Evolutionary conservation across 2,113 vertebrate species (phyloP).

Genomic region (Ceuthmochares aereus): DNA sequence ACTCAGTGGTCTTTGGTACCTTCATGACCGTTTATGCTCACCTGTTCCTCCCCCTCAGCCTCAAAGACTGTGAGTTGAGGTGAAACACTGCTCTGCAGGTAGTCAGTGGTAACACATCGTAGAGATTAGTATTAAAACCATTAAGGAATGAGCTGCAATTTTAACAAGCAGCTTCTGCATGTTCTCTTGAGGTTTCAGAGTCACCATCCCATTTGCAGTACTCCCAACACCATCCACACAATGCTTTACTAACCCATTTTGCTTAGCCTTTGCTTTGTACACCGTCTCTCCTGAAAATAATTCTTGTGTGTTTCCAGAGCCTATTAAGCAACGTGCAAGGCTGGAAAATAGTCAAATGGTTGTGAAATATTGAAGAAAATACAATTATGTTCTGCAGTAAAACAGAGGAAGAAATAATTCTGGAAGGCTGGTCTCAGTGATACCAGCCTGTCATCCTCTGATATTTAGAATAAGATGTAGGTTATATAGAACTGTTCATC

Average conservation of each 20-base stretch:
- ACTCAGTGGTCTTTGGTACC: conserved; percentile 39
- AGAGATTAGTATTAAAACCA: conserved; percentile 30
- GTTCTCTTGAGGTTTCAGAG: not conserved
- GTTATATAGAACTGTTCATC: not conserved
- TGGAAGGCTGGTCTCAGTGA: not conserved
- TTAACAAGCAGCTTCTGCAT: conserved; percentile 38
- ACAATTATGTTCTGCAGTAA: not conserved
- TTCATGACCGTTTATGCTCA: conserved; percentile 15
- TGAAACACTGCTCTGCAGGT: conserved; percentile 59
- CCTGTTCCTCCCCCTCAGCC: conserved; percentile 39
- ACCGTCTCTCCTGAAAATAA: not conserved
- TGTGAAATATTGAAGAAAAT: not conserved
- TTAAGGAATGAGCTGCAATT: conserved; percentile 5
- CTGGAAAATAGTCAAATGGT: not conserved
- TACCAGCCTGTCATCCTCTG: not conserved
- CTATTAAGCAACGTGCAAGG: not conserved
- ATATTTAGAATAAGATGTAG: not conserved
- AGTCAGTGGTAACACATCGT: conserved; percentile 54
- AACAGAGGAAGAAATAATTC: not conserved
- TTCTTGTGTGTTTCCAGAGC: not conserved
- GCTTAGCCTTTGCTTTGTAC: conserved; percentile 23
- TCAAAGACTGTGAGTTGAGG: conserved; percentile 63
- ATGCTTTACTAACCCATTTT: conserved; percentile 16
- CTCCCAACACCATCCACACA: not conserved
- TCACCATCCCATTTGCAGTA: not conserved